These are phyloP conservation scores for Macrosteles quadrilineatus DNA, from an alignment of 1,140 invertebrate genomes.

Conservation along the genomic window DNA sequence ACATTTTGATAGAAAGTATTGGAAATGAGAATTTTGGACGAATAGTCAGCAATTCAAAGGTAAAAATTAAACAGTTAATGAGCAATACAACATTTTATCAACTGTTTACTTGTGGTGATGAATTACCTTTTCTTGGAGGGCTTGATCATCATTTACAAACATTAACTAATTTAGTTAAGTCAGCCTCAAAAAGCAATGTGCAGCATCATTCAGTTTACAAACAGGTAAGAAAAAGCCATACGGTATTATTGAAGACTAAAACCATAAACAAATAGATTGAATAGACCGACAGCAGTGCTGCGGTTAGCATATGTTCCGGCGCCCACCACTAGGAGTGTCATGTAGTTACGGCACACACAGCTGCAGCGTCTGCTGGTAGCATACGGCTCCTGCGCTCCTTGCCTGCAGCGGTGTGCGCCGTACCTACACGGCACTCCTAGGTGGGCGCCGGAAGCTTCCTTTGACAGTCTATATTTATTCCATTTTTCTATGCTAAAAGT, in stretches of 20 bases:
- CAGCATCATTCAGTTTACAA: not conserved
- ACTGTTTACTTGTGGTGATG: not conserved
- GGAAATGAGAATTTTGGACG: conserved; percentile 28
- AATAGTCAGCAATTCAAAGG: conserved; percentile 21
- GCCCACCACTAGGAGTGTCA: not conserved
- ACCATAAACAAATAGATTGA: no score
- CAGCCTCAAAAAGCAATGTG: not conserved
- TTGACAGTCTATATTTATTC: no score
- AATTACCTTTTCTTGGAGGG: not conserved
- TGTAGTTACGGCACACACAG: not conserved
- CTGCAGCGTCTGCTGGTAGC: not conserved
- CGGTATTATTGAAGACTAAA: not conserved
- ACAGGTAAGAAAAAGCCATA: not conserved
- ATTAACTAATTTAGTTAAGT: conserved; percentile 4
- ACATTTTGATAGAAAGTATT: conserved; percentile 27
- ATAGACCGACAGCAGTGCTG: no score
- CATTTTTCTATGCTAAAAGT: no score
- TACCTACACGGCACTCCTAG: no score
- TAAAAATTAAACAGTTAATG: conserved; percentile 25
- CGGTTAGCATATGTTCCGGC: not conserved
- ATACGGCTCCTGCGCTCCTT: not conserved
- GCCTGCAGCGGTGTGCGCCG: not conserved
- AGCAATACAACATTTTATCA: conserved; percentile 32
- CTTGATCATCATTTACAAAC: conserved; percentile 2
- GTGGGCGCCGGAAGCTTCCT: no score